Evolutionary conservation across 2,113 vertebrate genomes (phyloP).

Genomic region (Halcyon senegalensis): DNA sequence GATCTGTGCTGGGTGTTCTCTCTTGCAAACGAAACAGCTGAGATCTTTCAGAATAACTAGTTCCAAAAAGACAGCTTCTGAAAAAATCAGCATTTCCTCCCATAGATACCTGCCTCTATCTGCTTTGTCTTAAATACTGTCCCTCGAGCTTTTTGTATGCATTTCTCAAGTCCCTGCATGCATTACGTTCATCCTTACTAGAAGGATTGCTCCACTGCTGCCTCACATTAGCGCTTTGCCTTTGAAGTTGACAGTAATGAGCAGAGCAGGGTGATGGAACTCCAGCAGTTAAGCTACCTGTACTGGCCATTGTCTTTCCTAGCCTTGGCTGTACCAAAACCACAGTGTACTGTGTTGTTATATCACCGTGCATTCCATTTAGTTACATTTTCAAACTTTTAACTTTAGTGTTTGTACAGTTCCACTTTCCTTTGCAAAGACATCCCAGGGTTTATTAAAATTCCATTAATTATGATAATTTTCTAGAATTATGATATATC

Average conservation of each 20-base stretch:
- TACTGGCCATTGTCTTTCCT: neutral
- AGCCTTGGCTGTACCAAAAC: neutral
- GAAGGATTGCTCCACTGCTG: neutral
- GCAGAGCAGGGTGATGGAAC: neutral
- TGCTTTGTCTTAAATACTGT: neutral
- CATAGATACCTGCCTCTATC: neutral
- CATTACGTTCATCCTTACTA: neutral
- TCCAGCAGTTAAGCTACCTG: accelerated
- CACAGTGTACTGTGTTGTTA: accelerated
- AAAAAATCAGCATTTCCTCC: neutral
- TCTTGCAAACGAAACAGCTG: neutral
- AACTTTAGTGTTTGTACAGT: neutral
- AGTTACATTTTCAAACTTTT: neutral
- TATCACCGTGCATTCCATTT: no score
- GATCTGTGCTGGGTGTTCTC: neutral
- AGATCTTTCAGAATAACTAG: neutral
- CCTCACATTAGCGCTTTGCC: neutral
- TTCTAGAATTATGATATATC: conserved; percentile 1
- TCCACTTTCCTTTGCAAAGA: neutral
- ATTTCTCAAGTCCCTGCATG: neutral
- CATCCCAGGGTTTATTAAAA: neutral
- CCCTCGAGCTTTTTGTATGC: neutral
- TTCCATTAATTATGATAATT: neutral
- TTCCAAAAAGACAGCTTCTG: neutral
- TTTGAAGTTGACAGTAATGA: neutral